Percentiles rank a stretch among this genome's conserved stretches.
Conservation (phyloP, 2,113 vertebrate genomes). For the Ammodytes marinus region DNA sequence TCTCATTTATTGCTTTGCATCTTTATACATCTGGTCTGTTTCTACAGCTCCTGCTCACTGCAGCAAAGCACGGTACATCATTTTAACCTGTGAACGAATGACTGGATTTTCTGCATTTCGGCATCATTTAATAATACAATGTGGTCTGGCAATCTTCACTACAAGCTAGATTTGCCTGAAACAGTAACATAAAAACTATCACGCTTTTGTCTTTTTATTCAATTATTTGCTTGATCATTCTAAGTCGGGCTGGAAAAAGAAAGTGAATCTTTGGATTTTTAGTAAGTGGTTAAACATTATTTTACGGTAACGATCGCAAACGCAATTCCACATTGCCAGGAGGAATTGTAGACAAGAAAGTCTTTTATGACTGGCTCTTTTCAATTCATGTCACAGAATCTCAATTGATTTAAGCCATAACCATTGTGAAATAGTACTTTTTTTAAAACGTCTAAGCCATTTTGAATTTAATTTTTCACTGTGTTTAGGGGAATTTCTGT, state of each 20-base stretch:
- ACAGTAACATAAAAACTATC: background rate
- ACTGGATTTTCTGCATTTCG: background rate
- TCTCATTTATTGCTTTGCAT: conserved; percentile 20
- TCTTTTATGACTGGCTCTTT: background rate
- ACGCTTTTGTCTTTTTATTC: background rate
- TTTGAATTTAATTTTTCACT: too few species aligned
- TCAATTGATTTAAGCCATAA: background rate
- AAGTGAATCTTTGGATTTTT: background rate
- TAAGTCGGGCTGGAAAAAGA: background rate
- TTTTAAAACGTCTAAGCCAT: too few species aligned
- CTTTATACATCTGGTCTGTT: conserved; percentile 25
- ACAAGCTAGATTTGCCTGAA: background rate
- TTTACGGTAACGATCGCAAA: background rate
- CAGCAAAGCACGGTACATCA: background rate
- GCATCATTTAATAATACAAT: background rate
- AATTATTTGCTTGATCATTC: background rate
- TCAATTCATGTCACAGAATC: background rate
- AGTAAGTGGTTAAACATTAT: background rate
- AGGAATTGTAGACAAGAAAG: background rate
- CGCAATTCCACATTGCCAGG: background rate
- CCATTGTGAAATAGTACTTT: background rate
- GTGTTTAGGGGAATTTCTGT: background rate
- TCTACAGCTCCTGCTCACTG: conserved; percentile 18
- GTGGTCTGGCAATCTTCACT: background rate
- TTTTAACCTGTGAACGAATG: background rate